Evolutionary conservation across 2,113 vertebrate genomes (phyloP), one percentile per base, ranked within the genome.

Genomic region (Bubo scandiacus): DNA sequence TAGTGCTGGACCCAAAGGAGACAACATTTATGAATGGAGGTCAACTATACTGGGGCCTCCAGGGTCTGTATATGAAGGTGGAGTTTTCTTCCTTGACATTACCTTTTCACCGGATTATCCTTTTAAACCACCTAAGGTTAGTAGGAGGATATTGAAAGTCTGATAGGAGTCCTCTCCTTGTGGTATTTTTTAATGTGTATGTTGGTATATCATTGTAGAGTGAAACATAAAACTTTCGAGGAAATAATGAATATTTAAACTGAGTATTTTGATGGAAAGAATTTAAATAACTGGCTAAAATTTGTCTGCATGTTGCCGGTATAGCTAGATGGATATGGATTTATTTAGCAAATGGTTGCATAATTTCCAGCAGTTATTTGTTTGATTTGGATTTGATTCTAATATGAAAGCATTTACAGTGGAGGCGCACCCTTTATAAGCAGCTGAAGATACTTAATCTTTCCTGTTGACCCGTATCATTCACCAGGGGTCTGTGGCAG

Each of bases 11-110:
- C 99, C 99, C 94, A 99, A 99, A 99, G 99, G 99, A 98, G 99
- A 99, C 98, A 99, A 99, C 98, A 99, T 99, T 98, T 99, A 99
- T 97, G 99, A 99, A 98, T 99, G 99, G 99, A 99, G 99, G 98
- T 99, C 99, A 88, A 99, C 99, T 97, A 99, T 99, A 98, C 98
- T 99, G 98, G 99, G 99, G 66, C 99, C 99, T 68, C 99, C 99
- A 40, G 99, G 99, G 92, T 99, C 99, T 65, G 99, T 99, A 94
- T 99, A 99, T 88, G 99, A 99, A 98, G 99, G 99, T 95, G 99
- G 99, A 32, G 99, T 99, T 97, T 99, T 99, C 99, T 99, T 99
- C 98, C 98, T 99, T 98, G 99, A 99, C 98, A 99, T 99, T 84
- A 99, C 99, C 95, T 99, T 99, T 98, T 99, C 99, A 88, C 99